Percentiles rank a stretch among this genome's conserved stretches.
Evolutionary conservation across 2,797 vertebrate species (phyloP).

Genomic region (Tympanoctomys barrerae): DNA sequence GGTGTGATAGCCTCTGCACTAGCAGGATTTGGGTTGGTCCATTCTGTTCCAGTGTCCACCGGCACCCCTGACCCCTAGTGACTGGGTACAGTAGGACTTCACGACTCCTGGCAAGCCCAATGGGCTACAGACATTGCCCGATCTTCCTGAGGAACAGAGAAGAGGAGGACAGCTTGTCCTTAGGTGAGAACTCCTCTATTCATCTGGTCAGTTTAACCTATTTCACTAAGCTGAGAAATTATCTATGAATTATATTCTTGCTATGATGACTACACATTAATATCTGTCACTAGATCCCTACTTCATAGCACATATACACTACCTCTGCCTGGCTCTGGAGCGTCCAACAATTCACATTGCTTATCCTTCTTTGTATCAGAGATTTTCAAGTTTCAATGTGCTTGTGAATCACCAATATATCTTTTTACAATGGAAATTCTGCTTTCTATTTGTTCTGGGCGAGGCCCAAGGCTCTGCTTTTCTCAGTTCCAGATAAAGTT

Average conservation of each 20-base stretch:
- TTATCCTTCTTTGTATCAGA: slow-evolving; percentile 13
- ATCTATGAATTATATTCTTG: background rate
- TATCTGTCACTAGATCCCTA: background rate
- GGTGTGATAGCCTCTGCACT: background rate
- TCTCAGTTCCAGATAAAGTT: slow-evolving; percentile 6
- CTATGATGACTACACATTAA: background rate
- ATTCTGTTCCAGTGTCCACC: background rate
- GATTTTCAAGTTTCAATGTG: slow-evolving; percentile 50
- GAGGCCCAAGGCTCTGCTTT: background rate
- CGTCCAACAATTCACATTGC: slow-evolving; percentile 8
- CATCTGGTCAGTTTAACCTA: background rate
- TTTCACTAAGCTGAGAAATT: slow-evolving; percentile 34
- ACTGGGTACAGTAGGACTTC: background rate
- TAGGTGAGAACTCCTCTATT: background rate
- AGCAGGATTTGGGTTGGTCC: background rate
- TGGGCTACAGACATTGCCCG: background rate
- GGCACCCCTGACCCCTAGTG: background rate
- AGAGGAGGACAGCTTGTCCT: background rate
- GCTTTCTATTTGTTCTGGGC: background rate
- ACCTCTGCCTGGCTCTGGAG: slow-evolving; percentile 54
- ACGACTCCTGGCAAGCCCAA: background rate
- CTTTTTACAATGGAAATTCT: slow-evolving; percentile 59
- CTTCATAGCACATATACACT: slow-evolving; percentile 38
- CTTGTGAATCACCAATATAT: slow-evolving; percentile 5
- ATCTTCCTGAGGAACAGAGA: background rate